Base-by-base conservation (phyloP, 2,888 invertebrate species). In the Rhimphoctona megacephalus region DNA sequence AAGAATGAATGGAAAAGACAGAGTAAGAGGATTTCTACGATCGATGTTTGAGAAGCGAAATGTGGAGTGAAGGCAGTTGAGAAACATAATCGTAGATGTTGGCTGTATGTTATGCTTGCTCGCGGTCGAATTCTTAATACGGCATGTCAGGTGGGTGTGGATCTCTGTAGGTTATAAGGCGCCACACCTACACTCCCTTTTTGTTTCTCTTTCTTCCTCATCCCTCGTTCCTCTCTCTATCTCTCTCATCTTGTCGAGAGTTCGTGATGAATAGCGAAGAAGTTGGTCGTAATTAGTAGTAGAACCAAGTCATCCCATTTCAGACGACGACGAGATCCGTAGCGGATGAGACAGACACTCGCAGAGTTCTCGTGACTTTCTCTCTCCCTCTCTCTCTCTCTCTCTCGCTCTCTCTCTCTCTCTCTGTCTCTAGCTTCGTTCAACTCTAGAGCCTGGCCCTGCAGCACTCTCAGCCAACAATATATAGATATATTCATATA, bases 211-310 rank as follows among this genome's bases (percentile, higher is more conserved):
- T 19, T 79, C 57, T 70, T 46, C n/a, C 25, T 43, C 52, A 6
- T 19, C 22, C 19, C 22, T 49, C 19, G 2, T 3, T 57, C 54
- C 43, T 70, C 46, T 69, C 39, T 46, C 39, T 72, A 19, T 54
- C 52, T 39, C 25, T 49, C 64, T 72, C 33, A 49, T 70, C 11
- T 74, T 22, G 39, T 36, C 70, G 70, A 67, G 81, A 73, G 46
- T 81, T 79, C 57, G 77, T 72, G 72, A 81, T 77, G 77, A 85
- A 72, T 73, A 66, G 66, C 72, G 25, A 67, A 73, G 81, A 85
- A 85, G 77, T 85, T 85, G 67, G 43, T 79, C 67, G 78, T 85
- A 82, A 85, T 85, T 85, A 82, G 78, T 52, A 61, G 81, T 69
- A 46, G 73, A 85, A 76, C 74, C 78, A 52, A 80, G 73, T 70